Conservation (phyloP, 2,797 vertebrate genomes). For the Todus mexicanus region DNA sequence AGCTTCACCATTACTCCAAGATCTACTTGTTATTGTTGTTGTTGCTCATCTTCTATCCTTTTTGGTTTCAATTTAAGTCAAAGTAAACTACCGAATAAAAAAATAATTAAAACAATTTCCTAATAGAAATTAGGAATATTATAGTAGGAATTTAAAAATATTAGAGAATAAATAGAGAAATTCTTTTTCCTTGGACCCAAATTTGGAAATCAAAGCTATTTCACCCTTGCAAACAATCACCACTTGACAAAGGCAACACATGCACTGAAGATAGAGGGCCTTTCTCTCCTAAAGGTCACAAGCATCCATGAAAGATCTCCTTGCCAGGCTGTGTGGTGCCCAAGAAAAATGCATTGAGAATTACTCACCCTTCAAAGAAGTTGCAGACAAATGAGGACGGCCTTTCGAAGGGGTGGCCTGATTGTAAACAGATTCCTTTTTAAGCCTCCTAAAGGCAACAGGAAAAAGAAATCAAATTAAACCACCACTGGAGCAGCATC, state of each 20-base stretch:
- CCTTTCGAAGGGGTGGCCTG: background rate
- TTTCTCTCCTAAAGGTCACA: conserved; percentile 32
- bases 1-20: background rate
- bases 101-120: background rate
- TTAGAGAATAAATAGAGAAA: background rate
- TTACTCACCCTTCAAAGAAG: conserved; percentile 26
- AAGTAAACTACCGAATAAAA: background rate
- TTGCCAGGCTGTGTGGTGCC: background rate
- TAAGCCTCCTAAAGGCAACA: background rate
- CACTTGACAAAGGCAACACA: background rate
- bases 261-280: background rate
- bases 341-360: background rate
- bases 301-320: background rate
- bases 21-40: background rate
- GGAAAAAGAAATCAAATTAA: background rate
- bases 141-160: background rate
- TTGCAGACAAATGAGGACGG: conserved; percentile 10
- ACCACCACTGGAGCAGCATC: background rate
- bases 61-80: background rate
- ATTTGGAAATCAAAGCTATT: background rate
- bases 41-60: background rate
- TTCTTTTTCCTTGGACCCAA: rapidly evolving
- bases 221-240: background rate
- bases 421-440: background rate
- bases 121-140: background rate